phyloP scores from a whole-genome alignment of 64 coral and sea anemone genomes.

The Porites lutea region DNA sequence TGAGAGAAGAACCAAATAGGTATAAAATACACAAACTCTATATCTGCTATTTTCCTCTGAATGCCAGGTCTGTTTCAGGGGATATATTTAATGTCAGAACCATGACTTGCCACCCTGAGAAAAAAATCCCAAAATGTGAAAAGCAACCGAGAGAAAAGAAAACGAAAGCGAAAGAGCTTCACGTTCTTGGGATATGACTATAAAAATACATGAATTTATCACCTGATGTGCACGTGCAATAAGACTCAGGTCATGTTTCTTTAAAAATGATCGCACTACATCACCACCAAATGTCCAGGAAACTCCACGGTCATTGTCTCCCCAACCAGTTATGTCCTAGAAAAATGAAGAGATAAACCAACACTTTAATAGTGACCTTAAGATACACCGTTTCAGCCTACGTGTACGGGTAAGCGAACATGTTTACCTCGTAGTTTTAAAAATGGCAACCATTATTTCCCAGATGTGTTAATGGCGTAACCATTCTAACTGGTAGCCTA shows the following conservation, averaged over 20 bases:
- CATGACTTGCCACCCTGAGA: too few species aligned
- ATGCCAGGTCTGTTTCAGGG: not conserved
- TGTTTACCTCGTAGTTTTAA: too few species aligned
- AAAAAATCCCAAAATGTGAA: too few species aligned
- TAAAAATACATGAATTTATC: not conserved
- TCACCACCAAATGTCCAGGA: constrained; percentile 97
- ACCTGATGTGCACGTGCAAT: constrained; percentile 93
- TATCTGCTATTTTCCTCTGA: not conserved
- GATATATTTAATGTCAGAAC: too few species aligned
- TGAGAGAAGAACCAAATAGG: constrained; percentile 22
- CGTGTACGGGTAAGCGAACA: too few species aligned
- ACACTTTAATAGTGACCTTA: not conserved
- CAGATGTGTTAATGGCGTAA: too few species aligned
- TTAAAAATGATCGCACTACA: constrained; percentile 76
- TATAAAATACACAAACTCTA: not conserved
- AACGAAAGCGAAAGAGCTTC: too few species aligned
- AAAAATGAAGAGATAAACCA: not conserved
- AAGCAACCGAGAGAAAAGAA: too few species aligned
- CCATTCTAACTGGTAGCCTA: too few species aligned
- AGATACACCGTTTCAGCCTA: too few species aligned
- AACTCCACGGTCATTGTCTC: constrained; percentile 94
- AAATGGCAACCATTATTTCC: too few species aligned
- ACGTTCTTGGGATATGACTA: not conserved
- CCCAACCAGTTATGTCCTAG: constrained; percentile 93
- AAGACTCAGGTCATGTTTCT: constrained; percentile 82